Percentiles rank a stretch among this genome's conserved stretches.
These are phyloP conservation scores for Sebastes diaconus DNA, from an alignment of 2,797 vertebrate genomes.

Conservation along the genomic window DNA sequence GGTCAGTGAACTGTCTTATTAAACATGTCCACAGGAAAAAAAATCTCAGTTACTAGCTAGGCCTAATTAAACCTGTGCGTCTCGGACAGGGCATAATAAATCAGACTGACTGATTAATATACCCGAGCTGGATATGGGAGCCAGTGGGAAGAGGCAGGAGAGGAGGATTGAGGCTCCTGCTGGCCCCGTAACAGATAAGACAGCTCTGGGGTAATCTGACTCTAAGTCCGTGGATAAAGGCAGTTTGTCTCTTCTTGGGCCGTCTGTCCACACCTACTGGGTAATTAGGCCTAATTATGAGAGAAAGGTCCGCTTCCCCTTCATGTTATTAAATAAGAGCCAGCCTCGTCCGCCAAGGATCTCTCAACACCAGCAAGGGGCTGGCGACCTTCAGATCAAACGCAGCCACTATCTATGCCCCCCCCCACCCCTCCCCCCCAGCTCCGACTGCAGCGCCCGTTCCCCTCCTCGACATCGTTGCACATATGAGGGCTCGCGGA, in stretches of 20 bases:
- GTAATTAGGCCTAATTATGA: slow-evolving; percentile 99
- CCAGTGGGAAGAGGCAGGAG: slow-evolving; percentile 87
- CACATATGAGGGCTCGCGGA: slow-evolving; percentile 55
- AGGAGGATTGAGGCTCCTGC: slow-evolving; percentile 91
- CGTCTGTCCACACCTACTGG: slow-evolving; percentile 98
- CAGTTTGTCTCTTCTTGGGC: slow-evolving; percentile 99
- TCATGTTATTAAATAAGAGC: slow-evolving; percentile 99
- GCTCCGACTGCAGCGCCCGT: slow-evolving; percentile 27
- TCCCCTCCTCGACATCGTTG: slow-evolving; percentile 50
- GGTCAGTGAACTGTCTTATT: slow-evolving; percentile 38
- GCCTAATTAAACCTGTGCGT: slow-evolving; percentile 59
- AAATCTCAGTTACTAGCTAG: slow-evolving; percentile 19
- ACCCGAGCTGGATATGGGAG: slow-evolving; percentile 83
- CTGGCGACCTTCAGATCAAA: slow-evolving; percentile 99
- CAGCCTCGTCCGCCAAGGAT: slow-evolving; percentile 91
- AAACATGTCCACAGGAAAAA: slow-evolving; percentile 25
- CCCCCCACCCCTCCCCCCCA: neutral
- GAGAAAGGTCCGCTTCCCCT: slow-evolving; percentile 98
- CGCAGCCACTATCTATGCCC: slow-evolving; percentile 92
- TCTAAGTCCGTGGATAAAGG: slow-evolving; percentile 99
- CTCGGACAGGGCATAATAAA: slow-evolving; percentile 54
- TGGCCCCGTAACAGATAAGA: slow-evolving; percentile 97
- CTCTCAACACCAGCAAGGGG: slow-evolving; percentile 93
- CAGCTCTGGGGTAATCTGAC: slow-evolving; percentile 96
- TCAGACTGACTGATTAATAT: slow-evolving; percentile 83